These are phyloP conservation scores for Galleria mellonella DNA, from an alignment of 1,140 invertebrate species.

Conservation along the genomic window DNA sequence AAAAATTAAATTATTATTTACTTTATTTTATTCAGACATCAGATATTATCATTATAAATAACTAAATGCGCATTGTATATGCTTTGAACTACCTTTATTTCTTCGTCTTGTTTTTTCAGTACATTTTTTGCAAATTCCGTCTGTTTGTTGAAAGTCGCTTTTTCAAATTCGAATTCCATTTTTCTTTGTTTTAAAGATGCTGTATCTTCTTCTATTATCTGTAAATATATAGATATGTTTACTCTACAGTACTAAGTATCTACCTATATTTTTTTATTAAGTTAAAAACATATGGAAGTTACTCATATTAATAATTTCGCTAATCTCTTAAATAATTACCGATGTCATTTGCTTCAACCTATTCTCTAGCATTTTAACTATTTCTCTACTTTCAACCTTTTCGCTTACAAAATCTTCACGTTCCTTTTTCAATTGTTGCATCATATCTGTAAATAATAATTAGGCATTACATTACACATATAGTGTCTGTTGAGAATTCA, in stretches of 20 bases:
- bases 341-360: slow-evolving; percentile 62
- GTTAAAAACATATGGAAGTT: too few species aligned
- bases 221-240: neutral
- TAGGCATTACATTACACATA: neutral
- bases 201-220: slow-evolving; percentile 68
- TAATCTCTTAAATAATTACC: slow-evolving; percentile 21
- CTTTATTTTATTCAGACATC: too few species aligned
- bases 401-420: slow-evolving; percentile 54
- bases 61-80: too few species aligned
- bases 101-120: slow-evolving; percentile 63
- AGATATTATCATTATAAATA: too few species aligned
- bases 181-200: slow-evolving; percentile 52
- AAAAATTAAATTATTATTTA: too few species aligned
- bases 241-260: too few species aligned
- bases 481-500: too few species aligned
- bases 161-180: slow-evolving; percentile 69
- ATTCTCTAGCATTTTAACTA: slow-evolving; percentile 47
- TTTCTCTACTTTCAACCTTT: slow-evolving; percentile 47
- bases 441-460: slow-evolving; percentile 40
- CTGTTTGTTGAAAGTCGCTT: slow-evolving; percentile 61
- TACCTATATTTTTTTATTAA: too few species aligned
- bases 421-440: slow-evolving; percentile 51
- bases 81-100: slow-evolving; percentile 42
- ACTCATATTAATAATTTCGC: too few species aligned
- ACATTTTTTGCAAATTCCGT: slow-evolving; percentile 65